A percentile compares a stretch with the other conserved stretches of the same genome.
phyloP scores from a whole-genome alignment of 2,888 invertebrate genomes.

The Philereme transversata region DNA sequence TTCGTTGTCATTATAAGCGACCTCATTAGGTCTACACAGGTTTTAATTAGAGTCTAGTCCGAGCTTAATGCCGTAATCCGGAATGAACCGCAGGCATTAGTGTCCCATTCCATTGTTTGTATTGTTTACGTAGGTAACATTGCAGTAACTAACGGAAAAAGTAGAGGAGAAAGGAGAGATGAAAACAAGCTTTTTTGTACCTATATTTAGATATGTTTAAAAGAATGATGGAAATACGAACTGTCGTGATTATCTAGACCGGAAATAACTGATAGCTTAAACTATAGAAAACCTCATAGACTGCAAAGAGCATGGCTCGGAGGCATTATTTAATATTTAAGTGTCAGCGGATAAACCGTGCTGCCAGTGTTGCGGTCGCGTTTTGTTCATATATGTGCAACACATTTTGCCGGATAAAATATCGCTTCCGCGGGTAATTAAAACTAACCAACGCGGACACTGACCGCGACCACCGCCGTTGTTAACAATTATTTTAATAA shows the following conservation, averaged over 20 bases:
- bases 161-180: too few species aligned
- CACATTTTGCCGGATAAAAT: constrained; percentile 66
- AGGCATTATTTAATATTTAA: constrained; percentile 44
- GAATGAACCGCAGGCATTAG: constrained; percentile 41
- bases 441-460: constrained; percentile 64
- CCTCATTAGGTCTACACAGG: constrained; percentile 72
- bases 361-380: constrained; percentile 54
- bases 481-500: constrained; percentile 67
- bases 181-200: too few species aligned
- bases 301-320: constrained; percentile 11
- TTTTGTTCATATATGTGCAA: constrained; percentile 58
- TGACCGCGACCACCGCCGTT: constrained; percentile 52
- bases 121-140: constrained; percentile 24
- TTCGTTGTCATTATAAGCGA: constrained; percentile 75
- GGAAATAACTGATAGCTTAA: background rate
- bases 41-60: constrained; percentile 73
- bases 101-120: constrained; percentile 31
- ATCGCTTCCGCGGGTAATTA: constrained; percentile 70
- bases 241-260: too few species aligned
- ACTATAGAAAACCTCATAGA: constrained; percentile 2
- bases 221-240: background rate
- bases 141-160: too few species aligned
- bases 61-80: constrained; percentile 49
- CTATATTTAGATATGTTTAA: too few species aligned
- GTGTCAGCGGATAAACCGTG: constrained; percentile 44